Base-by-base conservation (phyloP, 1,140 invertebrate species). In the Listronotus bonariensis region DNA sequence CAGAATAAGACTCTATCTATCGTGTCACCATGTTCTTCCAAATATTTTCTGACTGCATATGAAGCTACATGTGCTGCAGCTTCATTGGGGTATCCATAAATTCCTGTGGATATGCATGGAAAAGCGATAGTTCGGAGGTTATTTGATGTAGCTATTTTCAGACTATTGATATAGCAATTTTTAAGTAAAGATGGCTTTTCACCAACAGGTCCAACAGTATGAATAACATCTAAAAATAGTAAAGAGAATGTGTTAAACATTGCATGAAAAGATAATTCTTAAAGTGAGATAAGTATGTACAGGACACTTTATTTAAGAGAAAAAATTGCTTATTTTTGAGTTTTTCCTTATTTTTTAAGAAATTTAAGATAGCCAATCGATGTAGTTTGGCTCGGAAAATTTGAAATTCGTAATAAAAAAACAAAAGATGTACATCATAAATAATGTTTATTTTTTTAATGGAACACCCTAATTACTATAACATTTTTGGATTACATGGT, bases 21-120 rank as follows among this genome's bases (percentile, higher is more conserved):
- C 79, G 88, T 74, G 56, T 84, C 79, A 8, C 76, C 72, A 76
- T 92, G 83, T 12, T 83, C 74, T 74, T 89, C 83, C 17, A 94
- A 79, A 79, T 86, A 90, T 53, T 85, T 81, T 61, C 89, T 82
- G 0, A 90, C 85, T 14, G 86, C 86, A 11, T 78, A 76, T 11
- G 91, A 70, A 43, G 91, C 92, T 14, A 94, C 86, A 73, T 88
- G 82, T 6, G 89, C 87, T 0, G 92, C 92, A 38, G 85, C 76
- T 67, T 85, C 82, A 80, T 88, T 88, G 1, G 92, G 92, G 80
- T 93, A 95, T 3, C 89, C 90, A 82, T 93, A 94, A 61, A 93
- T 84, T 11, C 92, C 92, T 52, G 92, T 94, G 0, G 91, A 92
- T 72, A 95, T 92, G 68, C 92, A 94, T 15, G 92, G 92, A 77